Conservation (phyloP, 2,113 vertebrate genomes). For the Strigops habroptila region DNA sequence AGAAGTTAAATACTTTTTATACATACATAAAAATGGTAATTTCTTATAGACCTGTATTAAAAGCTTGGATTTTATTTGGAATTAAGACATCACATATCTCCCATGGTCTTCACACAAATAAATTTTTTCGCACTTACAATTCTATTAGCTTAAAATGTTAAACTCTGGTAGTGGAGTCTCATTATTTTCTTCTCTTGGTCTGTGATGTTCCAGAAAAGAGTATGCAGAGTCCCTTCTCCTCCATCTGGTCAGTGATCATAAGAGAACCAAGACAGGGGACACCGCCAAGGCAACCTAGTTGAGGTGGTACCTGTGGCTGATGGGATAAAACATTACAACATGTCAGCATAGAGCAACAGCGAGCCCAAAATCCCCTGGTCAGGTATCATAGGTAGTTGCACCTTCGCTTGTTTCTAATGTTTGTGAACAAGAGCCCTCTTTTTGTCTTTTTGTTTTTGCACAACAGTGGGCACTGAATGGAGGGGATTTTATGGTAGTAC, state of each 20-base stretch:
- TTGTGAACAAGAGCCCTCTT: neutral
- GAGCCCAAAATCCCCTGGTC: neutral
- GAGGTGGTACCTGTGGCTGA: neutral
- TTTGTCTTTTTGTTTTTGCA: neutral
- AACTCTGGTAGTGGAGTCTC: neutral
- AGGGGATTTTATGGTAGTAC: neutral
- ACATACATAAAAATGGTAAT: neutral
- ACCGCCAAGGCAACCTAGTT: neutral
- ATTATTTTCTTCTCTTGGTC: neutral
- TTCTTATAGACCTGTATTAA: neutral
- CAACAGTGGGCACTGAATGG: no score
- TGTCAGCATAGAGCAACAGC: rapidly evolving
- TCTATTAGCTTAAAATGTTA: neutral
- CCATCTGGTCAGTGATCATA: no score
- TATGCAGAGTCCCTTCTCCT: neutral
- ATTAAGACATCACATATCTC: neutral
- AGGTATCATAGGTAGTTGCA: rapidly evolving
- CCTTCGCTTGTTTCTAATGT: neutral
- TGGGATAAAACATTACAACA: neutral
- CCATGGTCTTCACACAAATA: neutral
- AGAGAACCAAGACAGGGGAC: neutral
- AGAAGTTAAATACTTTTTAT: neutral
- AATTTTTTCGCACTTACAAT: neutral
- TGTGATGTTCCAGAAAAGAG: neutral
- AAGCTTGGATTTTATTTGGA: neutral